These are phyloP conservation scores for Cheirogaleus major DNA, from an alignment of 2,797 vertebrate species.

Conservation along the genomic window DNA sequence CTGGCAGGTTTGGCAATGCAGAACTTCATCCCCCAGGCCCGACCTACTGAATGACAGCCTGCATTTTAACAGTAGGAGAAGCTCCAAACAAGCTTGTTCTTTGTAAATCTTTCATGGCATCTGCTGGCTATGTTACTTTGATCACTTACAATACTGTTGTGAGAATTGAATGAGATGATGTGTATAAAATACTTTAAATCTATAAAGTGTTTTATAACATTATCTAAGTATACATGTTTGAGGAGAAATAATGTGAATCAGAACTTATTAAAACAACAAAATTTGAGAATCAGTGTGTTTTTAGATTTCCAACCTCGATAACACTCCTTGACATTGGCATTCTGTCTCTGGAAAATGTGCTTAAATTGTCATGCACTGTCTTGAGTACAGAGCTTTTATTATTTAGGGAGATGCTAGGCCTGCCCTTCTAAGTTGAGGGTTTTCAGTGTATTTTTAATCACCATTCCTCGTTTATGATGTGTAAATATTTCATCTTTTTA, in stretches of 20 bases:
- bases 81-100: neutral
- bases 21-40: neutral
- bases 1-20: neutral
- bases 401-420: neutral
- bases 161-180: neutral
- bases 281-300: neutral
- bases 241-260: neutral
- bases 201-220: neutral
- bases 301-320: neutral
- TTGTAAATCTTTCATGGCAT: neutral
- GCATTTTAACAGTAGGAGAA: neutral
- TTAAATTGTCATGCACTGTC: neutral
- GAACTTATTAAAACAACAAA: neutral
- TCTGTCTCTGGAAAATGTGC: neutral
- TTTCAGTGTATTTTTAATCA: neutral
- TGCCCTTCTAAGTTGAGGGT: neutral
- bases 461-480: neutral
- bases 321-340: neutral
- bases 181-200: neutral
- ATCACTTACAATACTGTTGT: neutral
- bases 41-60: neutral
- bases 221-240: neutral
- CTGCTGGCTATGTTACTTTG: neutral
- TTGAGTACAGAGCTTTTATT: neutral
- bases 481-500: constrained; percentile 23